Conservation (phyloP, 37 sponge, comb jelly and placozoan genomes). For the Diacarnus erythraeanus region DNA sequence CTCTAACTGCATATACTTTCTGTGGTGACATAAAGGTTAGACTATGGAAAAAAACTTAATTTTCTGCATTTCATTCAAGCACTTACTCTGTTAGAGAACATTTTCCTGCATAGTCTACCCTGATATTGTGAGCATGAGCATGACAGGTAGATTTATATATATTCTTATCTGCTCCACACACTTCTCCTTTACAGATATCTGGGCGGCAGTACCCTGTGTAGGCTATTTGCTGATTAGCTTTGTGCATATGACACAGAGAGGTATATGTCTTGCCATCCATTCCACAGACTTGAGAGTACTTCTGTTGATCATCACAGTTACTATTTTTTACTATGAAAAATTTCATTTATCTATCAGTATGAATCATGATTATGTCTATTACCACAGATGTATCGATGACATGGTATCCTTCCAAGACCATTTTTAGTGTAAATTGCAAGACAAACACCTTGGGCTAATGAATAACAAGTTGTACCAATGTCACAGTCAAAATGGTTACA, state of each 20-base stretch:
- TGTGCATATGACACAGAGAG: slow-evolving; percentile 50
- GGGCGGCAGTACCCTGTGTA: slow-evolving; percentile 49
- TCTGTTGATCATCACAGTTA: neutral
- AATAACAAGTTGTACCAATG: slow-evolving; percentile 16
- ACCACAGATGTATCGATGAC: slow-evolving; percentile 44
- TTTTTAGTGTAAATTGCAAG: slow-evolving; percentile 20
- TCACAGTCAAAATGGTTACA: slow-evolving; percentile 19
- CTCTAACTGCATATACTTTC: no score
- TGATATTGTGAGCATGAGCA: slow-evolving; percentile 37
- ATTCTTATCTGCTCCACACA: slow-evolving; percentile 57
- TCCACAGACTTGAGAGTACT: slow-evolving; percentile 54
- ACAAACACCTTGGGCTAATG: slow-evolving; percentile 20
- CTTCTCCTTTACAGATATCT: slow-evolving; percentile 22
- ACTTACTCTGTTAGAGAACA: slow-evolving; percentile 51
- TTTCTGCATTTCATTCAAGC: neutral
- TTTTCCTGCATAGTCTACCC: slow-evolving; percentile 45
- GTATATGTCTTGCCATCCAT: slow-evolving; percentile 44
- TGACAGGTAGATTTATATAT: slow-evolving; percentile 61
- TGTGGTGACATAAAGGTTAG: neutral
- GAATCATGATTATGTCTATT: neutral
- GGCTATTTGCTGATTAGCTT: slow-evolving; percentile 21
- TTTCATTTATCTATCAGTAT: neutral
- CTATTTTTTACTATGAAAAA: neutral
- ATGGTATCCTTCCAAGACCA: slow-evolving; percentile 8
- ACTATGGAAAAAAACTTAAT: neutral